These are phyloP conservation scores for Anoplopoma fimbria DNA, from an alignment of 2,113 vertebrate genomes.

Conservation along the genomic window DNA sequence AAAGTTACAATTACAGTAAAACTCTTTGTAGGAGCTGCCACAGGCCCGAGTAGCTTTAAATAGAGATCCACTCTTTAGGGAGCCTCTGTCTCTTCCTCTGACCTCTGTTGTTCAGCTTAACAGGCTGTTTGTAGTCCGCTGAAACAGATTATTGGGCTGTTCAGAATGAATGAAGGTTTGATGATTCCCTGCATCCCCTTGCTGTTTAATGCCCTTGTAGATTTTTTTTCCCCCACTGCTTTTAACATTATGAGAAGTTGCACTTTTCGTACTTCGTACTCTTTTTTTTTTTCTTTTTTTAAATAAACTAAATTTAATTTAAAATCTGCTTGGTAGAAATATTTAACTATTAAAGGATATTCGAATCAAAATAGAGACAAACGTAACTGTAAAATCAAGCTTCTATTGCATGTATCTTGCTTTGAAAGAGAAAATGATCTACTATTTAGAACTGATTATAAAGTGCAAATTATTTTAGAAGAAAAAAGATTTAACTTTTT, in stretches of 20 bases:
- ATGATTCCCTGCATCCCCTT: conserved; percentile 22
- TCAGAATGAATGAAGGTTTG: conserved; percentile 34
- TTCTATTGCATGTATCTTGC: background rate
- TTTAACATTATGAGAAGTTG: background rate
- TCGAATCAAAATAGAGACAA: background rate
- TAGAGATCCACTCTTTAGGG: conserved; percentile 35
- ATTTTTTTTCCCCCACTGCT: background rate
- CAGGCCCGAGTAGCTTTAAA: conserved; percentile 42
- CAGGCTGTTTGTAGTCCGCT: conserved; percentile 20
- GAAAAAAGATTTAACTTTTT: background rate
- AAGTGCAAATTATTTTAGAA: background rate
- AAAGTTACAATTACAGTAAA: conserved; percentile 72
- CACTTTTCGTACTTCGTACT: background rate
- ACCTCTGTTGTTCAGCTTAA: conserved; percentile 46
- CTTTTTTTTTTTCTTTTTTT: background rate
- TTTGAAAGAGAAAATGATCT: background rate
- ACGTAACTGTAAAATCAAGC: background rate
- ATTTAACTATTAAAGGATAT: background rate
- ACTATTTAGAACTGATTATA: background rate
- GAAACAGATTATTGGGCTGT: conserved; percentile 49
- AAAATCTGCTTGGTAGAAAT: background rate
- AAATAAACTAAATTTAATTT: background rate
- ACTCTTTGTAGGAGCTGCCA: conserved; percentile 44
- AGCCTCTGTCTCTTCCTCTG: conserved; percentile 22
- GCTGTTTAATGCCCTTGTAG: conserved; percentile 3